These are phyloP conservation scores for Diglossa brunneiventris DNA, from an alignment of 2,113 vertebrate species.

Conservation along the genomic window DNA sequence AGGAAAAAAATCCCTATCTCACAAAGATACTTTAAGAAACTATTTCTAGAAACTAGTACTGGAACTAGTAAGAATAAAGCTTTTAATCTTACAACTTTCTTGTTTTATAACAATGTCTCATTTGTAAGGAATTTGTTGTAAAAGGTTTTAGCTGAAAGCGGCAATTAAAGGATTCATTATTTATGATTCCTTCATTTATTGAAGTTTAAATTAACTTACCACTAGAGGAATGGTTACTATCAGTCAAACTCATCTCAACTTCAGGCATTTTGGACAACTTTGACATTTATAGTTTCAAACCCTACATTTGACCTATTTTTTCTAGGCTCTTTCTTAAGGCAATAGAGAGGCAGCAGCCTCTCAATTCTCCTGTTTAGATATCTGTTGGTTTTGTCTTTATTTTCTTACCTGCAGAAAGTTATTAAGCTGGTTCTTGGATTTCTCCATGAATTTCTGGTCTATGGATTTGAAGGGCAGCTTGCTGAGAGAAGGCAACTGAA, in stretches of 20 bases:
- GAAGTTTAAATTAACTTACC: not conserved
- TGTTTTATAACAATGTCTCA: not conserved
- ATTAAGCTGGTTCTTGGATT: constrained; percentile 97
- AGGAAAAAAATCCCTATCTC: not conserved
- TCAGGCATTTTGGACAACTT: not conserved
- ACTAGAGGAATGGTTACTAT: not conserved
- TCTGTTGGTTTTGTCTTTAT: not conserved
- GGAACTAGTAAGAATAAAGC: not conserved
- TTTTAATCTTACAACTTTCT: not conserved
- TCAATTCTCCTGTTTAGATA: not conserved
- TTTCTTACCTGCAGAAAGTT: constrained; percentile 91
- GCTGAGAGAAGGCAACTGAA: constrained; percentile 95
- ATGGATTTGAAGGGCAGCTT: constrained; percentile 98
- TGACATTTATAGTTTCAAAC: not conserved
- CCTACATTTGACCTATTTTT: not conserved
- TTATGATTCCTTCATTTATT: not conserved
- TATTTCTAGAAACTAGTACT: not conserved
- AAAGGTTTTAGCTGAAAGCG: not conserved
- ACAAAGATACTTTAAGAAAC: not conserved
- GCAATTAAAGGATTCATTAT: not conserved
- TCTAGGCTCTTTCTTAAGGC: not conserved
- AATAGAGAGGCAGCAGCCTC: not conserved
- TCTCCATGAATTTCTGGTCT: constrained; percentile 97
- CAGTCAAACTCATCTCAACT: not conserved
- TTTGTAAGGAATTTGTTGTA: not conserved